phyloP scores from a whole-genome alignment of 2,888 invertebrate species.

The Hedychridium roseum region DNA sequence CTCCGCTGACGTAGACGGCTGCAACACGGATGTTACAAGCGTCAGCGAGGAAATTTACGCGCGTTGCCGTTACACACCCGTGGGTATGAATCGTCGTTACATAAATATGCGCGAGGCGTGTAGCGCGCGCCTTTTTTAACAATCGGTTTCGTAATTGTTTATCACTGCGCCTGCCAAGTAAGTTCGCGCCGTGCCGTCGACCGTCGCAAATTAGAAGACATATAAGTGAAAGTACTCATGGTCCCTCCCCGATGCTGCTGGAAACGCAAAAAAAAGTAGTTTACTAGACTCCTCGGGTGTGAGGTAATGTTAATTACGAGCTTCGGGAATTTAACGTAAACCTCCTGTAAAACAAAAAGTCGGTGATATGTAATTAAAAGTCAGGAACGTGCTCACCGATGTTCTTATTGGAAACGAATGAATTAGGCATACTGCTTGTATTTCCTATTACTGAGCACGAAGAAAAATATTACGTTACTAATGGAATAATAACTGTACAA shows the following conservation, averaged over 20 bases:
- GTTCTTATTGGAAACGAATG: no score
- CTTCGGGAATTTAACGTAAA: no score
- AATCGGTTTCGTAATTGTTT: constrained; percentile 55
- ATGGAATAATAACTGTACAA: no score
- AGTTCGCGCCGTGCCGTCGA: background rate
- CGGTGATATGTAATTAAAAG: no score
- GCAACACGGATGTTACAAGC: constrained; percentile 26
- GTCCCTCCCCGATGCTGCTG: background rate
- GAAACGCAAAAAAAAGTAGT: background rate
- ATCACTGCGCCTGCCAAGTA: constrained; percentile 28
- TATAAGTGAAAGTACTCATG: constrained; percentile 3
- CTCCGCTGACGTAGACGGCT: constrained; percentile 13
- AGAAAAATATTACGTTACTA: no score
- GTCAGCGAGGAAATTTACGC: constrained; percentile 43
- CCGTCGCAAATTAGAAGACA: background rate
- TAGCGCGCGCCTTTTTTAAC: constrained; percentile 44
- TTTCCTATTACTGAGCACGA: no score
- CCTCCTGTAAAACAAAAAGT: no score
- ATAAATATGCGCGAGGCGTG: constrained; percentile 45
- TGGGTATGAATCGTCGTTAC: constrained; percentile 44
- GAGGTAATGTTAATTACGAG: background rate
- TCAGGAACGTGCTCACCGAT: no score
- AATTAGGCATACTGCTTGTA: no score
- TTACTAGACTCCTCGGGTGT: background rate
- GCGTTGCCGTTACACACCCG: constrained; percentile 52